Percentiles rank a stretch among this genome's conserved stretches.
phyloP scores from a whole-genome alignment of 2,113 vertebrate species.

The Pygoscelis adeliae region DNA sequence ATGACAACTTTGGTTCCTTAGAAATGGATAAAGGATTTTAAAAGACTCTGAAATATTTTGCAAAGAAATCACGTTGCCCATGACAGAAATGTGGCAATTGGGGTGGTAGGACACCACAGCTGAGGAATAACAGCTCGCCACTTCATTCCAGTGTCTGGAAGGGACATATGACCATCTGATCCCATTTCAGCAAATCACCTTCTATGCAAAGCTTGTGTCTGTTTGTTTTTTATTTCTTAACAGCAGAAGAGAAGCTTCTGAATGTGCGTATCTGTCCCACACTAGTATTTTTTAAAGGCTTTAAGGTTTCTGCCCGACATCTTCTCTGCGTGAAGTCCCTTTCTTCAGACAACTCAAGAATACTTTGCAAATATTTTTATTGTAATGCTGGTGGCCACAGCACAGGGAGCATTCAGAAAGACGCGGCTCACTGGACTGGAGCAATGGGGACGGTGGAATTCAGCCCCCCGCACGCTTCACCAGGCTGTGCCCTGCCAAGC shows the following conservation, averaged over 20 bases:
- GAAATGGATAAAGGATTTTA: neutral
- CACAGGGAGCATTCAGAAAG: conserved; percentile 39
- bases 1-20: neutral
- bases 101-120: accelerated
- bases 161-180: neutral
- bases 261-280: neutral
- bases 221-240: neutral
- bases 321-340: neutral
- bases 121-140: accelerated
- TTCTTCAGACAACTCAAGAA: conserved; percentile 7
- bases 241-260: neutral
- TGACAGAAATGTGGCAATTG: neutral
- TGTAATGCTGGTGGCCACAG: conserved; percentile 32
- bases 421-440: conserved; percentile 18
- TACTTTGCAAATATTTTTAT: conserved; percentile 33
- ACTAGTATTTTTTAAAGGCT: neutral
- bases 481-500: neutral
- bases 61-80: neutral
- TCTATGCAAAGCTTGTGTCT: neutral
- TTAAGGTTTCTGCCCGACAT: neutral
- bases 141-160: neutral
- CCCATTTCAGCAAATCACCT: neutral
- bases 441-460: conserved; percentile 14
- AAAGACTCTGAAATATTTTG: conserved; percentile 8
- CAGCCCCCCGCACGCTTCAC: neutral